Evolutionary conservation across 1,140 invertebrate genomes (phyloP).

Genomic region (Akabosia matsudoensis): DNA sequence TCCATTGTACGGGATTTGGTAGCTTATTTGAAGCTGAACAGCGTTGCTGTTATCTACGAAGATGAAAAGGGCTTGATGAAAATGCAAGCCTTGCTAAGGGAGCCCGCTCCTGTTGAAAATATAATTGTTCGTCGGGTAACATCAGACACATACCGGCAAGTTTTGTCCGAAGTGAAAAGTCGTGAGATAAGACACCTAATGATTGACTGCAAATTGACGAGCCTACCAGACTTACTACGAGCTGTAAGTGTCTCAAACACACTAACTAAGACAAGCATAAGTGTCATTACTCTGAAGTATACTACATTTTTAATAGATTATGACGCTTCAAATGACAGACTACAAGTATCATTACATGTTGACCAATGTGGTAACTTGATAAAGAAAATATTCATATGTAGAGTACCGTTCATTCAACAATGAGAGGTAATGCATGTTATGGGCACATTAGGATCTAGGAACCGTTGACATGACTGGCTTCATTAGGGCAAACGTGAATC

Average conservation of each 20-base stretch:
- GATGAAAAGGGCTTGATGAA: conserved; percentile 42
- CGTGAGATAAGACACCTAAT: conserved; percentile 39
- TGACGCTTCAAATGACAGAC: conserved; percentile 66
- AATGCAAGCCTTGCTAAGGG: conserved; percentile 38
- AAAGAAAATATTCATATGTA: too few species aligned
- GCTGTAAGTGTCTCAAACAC: conserved; percentile 6
- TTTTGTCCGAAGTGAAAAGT: conserved; percentile 38
- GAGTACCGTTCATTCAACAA: too few species aligned
- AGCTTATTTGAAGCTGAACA: conserved; percentile 27
- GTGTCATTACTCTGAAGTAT: background rate
- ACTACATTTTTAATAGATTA: conserved; percentile 54
- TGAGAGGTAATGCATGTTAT: too few species aligned
- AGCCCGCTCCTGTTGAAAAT: conserved; percentile 33
- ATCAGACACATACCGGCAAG: conserved; percentile 26
- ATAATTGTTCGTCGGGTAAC: conserved; percentile 38
- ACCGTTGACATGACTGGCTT: conserved; percentile 37
- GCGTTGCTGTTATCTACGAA: conserved; percentile 40
- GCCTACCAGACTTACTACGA: conserved; percentile 32
- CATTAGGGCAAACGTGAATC: conserved; percentile 38
- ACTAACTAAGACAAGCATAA: too few species aligned
- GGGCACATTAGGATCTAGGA: conserved; percentile 27
- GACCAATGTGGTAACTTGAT: conserved; percentile 63
- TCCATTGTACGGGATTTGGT: background rate
- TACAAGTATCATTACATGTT: conserved; percentile 69
- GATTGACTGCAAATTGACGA: conserved; percentile 41